Base-by-base conservation (phyloP, 2,888 invertebrate species). In the Cistogaster globosa region DNA sequence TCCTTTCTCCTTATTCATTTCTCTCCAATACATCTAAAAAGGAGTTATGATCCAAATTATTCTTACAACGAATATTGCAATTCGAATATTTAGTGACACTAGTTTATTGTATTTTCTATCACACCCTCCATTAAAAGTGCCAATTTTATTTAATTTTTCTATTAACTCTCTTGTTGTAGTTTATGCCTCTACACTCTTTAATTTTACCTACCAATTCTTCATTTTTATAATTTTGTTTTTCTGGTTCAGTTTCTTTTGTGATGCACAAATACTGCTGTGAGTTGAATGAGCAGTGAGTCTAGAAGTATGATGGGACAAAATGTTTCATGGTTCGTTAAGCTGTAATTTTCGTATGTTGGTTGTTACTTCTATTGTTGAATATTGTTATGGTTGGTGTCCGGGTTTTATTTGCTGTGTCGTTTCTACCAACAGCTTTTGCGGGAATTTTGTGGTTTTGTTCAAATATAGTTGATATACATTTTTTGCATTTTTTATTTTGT, bases 271-370 rank as follows among this genome's bases (percentile, higher is more conserved):
- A 60, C 36, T 18, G 26, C 32, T 55, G 16, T 78, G 68, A 32
- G 48, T 68, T n/a, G 9, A 62, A 20, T 74, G 72, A 74, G 51
- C 51, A 74, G 22, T 14, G n/a, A 58, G 42, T 38, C 45, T 65
- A 42, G 20, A 67, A 67, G 32, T 57, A 48, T 62, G 65, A 65
- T 60, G 76, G 38, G 32, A 55, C 72, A 38, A 78, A 80, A 68
- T 69, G 68, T 68, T 77, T 84, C 63, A 78, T 74, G 84, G 84
- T 81, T 85, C 81, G 84, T 78, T 85, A 74, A 81, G 77, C 74
- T 85, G 81, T 77, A 74, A 63, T 85, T 77, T 72, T 76, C 45
- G 60, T 83, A 20, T 63, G 18, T 60, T 81, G 69, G 62, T 62
- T 68, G 81, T 57, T 81, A 77, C 68, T 74, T 72, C 67, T 68